Base-by-base conservation (phyloP, 2,888 invertebrate genomes). In the Drosophila atripex region DNA sequence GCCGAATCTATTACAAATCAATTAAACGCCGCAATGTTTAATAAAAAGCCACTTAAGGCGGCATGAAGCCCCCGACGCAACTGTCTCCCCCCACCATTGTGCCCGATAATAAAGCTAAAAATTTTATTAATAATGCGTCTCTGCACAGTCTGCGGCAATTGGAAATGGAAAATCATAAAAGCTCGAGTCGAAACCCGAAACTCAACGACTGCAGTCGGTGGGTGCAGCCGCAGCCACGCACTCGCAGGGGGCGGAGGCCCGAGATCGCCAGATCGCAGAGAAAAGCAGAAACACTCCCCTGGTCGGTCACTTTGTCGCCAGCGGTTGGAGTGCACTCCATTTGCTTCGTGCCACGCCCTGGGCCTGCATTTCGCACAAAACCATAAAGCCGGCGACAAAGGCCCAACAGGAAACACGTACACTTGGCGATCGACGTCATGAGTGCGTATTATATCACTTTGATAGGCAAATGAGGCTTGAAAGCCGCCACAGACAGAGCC, bases 381-480 rank as follows among this genome's bases (percentile, higher is more conserved):
- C 28, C 5, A 14, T 12, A 21, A 39, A 55, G 47, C 39, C 23
- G 32, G 23, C 38, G 38, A 47, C 45, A 49, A 66, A 66, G 69
- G 16, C 55, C 35, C 61, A 47, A 75, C 85, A 76, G 86, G 86
- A 83, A 86, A 86, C 86, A 86, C 87, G 84, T 86, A 82, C 76
- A 51, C 39, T 41, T 52, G 63, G 57, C 53, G 64, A 69, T 78
- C 74, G 77, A 77, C 75, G 74, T 75, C 77, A 76, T 77, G 76
- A 85, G 79, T 74, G 73, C 76, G 77, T 78, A 75, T 86, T 87
- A 84, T 86, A 83, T 85, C 80, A 77, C 68, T 78, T 78, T 76
- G 84, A 86, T 89, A 84, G 85, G 80, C 78, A 89, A 89, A 88
- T 86, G 84, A 77, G 78, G 78, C 85, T 76, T 78, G 74, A 77